These are phyloP conservation scores for Cydia strobilella DNA, from an alignment of 1,140 invertebrate genomes.

Conservation along the genomic window DNA sequence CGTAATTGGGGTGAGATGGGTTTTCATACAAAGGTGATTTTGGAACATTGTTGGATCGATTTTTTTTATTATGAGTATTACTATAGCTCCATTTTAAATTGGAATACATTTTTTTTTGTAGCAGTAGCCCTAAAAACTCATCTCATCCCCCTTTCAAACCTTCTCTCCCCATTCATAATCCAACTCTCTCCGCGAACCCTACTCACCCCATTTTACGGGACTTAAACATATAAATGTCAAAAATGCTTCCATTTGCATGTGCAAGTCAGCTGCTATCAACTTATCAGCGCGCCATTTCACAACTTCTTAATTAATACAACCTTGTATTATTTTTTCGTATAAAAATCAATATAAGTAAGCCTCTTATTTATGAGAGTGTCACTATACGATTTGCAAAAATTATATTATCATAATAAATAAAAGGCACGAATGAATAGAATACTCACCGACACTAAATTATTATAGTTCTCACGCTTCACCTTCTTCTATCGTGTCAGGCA, in stretches of 20 bases:
- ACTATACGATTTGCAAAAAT: not conserved
- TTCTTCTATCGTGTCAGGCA: conserved; percentile 75
- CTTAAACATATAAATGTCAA: not conserved
- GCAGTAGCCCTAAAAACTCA: too few relatives aligned
- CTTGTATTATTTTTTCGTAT: conserved; percentile 18
- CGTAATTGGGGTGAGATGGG: too few relatives aligned
- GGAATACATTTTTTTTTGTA: too few relatives aligned
- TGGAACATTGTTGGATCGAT: too few relatives aligned
- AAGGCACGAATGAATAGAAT: conserved; percentile 21
- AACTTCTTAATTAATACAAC: conserved; percentile 5
- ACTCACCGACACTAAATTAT: conserved; percentile 26
- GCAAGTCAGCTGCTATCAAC: not conserved
- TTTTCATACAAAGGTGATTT: too few relatives aligned
- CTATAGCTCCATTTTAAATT: too few relatives aligned
- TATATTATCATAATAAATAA: conserved; percentile 15
- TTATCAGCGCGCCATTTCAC: not conserved
- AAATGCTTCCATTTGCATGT: not conserved
- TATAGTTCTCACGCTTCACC: conserved; percentile 57
- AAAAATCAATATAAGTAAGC: conserved; percentile 33
- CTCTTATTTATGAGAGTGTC: conserved; percentile 18
- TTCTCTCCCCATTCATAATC: too few relatives aligned
- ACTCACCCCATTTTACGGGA: too few relatives aligned
- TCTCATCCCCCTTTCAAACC: too few relatives aligned
- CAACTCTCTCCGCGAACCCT: too few relatives aligned
- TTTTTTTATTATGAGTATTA: too few relatives aligned